A percentile compares a stretch with the other conserved stretches of the same genome.
Conservation (phyloP, 2,888 invertebrate species). For the Ptilodon capucinus region DNA sequence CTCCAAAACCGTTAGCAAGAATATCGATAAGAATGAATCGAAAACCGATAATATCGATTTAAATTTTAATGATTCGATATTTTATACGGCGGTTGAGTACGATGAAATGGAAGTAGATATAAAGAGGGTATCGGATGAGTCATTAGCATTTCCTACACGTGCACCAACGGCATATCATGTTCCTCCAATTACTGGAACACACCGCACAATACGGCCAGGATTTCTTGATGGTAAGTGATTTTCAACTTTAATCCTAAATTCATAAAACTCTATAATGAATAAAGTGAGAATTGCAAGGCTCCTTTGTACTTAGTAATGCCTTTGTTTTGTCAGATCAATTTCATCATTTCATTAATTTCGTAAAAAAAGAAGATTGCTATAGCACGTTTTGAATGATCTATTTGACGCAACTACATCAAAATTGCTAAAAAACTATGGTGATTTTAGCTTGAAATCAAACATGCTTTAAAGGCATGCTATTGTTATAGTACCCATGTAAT, state of each 20-base stretch:
- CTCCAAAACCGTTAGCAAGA: constrained; percentile 65
- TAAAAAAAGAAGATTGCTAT: too few species aligned
- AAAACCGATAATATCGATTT: constrained; percentile 11
- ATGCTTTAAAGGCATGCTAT: too few species aligned
- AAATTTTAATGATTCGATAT: constrained; percentile 14
- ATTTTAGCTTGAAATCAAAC: too few species aligned
- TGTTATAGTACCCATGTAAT: too few species aligned
- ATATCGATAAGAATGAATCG: constrained; percentile 25
- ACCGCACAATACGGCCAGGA: constrained; percentile 41
- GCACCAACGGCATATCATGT: constrained; percentile 34
- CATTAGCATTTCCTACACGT: constrained; percentile 37
- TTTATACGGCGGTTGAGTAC: constrained; percentile 11
- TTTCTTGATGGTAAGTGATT: constrained; percentile 49
- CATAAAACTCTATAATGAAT: background rate
- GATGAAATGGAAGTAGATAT: constrained; percentile 4
- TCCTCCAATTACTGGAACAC: constrained; percentile 39
- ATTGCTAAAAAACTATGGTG: too few species aligned
- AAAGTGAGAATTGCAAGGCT: too few species aligned
- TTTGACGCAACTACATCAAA: too few species aligned
- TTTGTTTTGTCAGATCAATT: too few species aligned
- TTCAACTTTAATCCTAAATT: background rate
- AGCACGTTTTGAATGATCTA: too few species aligned
- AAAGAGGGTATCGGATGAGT: constrained; percentile 35
- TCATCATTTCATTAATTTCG: too few species aligned
- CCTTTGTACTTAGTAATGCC: too few species aligned